phyloP scores from a whole-genome alignment of 2,113 vertebrate genomes.

The Platichthys flesus region DNA sequence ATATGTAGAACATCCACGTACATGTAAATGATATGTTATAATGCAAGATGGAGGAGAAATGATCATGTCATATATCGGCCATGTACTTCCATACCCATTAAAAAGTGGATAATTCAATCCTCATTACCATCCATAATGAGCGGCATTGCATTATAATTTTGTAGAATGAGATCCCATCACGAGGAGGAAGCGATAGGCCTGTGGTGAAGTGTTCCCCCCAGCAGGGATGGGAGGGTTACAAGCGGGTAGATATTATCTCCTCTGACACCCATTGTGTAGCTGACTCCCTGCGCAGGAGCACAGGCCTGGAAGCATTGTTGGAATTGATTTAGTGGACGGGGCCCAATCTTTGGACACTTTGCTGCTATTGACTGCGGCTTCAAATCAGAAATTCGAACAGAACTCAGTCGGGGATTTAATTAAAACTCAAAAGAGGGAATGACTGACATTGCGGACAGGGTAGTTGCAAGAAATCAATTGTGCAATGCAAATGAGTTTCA shows the following conservation, averaged over 20 bases:
- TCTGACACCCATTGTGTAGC: slow-evolving; percentile 56
- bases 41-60: slow-evolving; percentile 27
- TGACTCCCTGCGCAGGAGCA: slow-evolving; percentile 55
- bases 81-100: slow-evolving; percentile 32
- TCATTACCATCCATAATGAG: slow-evolving; percentile 60
- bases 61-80: slow-evolving; percentile 27
- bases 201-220: slow-evolving; percentile 36
- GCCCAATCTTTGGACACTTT: slow-evolving; percentile 76
- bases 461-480: slow-evolving; percentile 75
- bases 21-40: slow-evolving; percentile 31
- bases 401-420: slow-evolving; percentile 80
- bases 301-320: slow-evolving; percentile 59
- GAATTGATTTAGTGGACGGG: slow-evolving; percentile 75
- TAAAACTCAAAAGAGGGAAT: slow-evolving; percentile 76
- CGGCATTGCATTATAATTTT: slow-evolving; percentile 46
- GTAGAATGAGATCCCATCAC: slow-evolving; percentile 63
- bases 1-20: slow-evolving; percentile 1
- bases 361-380: slow-evolving; percentile 72
- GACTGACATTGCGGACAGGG: slow-evolving; percentile 75
- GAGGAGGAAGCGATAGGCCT: not conserved
- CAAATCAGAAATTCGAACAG: slow-evolving; percentile 76
- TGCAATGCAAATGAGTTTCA: slow-evolving; percentile 69
- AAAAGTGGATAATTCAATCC: slow-evolving; percentile 56
- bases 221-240: slow-evolving; percentile 46
- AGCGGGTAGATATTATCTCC: slow-evolving; percentile 62